A percentile compares a stretch with the other conserved stretches of the same genome.
phyloP scores from a whole-genome alignment of 1,140 invertebrate species.

The Drosophila lini region DNA sequence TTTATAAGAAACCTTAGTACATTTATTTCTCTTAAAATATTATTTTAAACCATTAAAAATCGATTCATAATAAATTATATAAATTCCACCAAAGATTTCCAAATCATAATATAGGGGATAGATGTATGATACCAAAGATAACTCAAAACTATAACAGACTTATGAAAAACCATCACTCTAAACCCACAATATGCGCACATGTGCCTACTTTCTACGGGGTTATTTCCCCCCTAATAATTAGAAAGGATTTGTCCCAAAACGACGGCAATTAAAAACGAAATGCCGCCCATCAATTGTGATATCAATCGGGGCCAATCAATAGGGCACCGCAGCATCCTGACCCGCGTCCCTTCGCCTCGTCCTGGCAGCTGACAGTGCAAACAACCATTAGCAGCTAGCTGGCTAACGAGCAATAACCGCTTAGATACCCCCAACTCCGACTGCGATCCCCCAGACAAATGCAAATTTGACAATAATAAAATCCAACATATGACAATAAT shows the following conservation, averaged over 20 bases:
- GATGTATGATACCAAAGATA: neutral
- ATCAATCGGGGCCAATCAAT: constrained; percentile 58
- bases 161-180: neutral
- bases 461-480: constrained; percentile 81
- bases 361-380: constrained; percentile 22
- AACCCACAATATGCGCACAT: neutral
- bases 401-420: constrained; percentile 69
- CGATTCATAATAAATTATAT: too few relatives aligned
- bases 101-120: rapidly evolving
- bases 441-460: constrained; percentile 42
- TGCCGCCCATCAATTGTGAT: constrained; percentile 61
- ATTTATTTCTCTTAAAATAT: too few relatives aligned
- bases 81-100: neutral
- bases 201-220: neutral
- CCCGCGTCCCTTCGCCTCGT: neutral
- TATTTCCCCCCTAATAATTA: constrained; percentile 21
- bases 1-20: too few relatives aligned
- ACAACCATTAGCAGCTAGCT: constrained; percentile 67
- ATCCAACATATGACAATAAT: constrained; percentile 81
- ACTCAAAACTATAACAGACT: neutral
- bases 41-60: too few relatives aligned
- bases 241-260: constrained; percentile 35
- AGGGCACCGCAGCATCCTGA: constrained; percentile 36
- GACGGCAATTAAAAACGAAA: constrained; percentile 57
- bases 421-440: constrained; percentile 12